Percentiles rank a stretch among this genome's conserved stretches.
These are phyloP conservation scores for Chrysolina oricalcia DNA, from an alignment of 2,888 invertebrate genomes.

Conservation along the genomic window DNA sequence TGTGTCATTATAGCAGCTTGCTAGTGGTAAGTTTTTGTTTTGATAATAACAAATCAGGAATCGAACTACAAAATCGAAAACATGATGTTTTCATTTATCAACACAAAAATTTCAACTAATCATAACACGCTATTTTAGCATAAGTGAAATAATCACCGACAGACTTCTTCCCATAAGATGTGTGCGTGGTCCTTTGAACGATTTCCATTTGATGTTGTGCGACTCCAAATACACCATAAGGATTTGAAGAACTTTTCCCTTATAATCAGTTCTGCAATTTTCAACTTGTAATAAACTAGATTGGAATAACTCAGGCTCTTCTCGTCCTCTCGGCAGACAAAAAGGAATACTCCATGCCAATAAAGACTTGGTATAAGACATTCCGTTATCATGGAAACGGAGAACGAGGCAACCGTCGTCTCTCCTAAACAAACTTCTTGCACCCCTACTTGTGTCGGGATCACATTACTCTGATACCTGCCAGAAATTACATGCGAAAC, in stretches of 20 bases:
- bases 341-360: neutral
- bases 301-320: neutral
- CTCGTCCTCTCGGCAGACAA: neutral
- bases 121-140: too few species aligned
- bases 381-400: constrained; percentile 2
- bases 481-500: constrained; percentile 13
- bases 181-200: too few species aligned
- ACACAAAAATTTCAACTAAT: too few species aligned
- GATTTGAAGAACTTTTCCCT: neutral
- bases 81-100: too few species aligned
- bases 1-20: too few species aligned
- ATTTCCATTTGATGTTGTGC: too few species aligned
- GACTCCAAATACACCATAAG: neutral
- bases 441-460: neutral
- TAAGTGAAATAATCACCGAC: too few species aligned
- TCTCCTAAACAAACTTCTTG: constrained; percentile 5
- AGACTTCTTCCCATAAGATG: too few species aligned
- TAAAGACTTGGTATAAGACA: neutral
- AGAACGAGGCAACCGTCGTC: neutral
- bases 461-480: constrained; percentile 20
- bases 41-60: too few species aligned
- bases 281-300: neutral
- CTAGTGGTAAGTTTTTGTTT: too few species aligned
- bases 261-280: neutral
- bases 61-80: too few species aligned